Conservation (phyloP, 2,113 vertebrate genomes). For the Manacus vitellinus region DNA sequence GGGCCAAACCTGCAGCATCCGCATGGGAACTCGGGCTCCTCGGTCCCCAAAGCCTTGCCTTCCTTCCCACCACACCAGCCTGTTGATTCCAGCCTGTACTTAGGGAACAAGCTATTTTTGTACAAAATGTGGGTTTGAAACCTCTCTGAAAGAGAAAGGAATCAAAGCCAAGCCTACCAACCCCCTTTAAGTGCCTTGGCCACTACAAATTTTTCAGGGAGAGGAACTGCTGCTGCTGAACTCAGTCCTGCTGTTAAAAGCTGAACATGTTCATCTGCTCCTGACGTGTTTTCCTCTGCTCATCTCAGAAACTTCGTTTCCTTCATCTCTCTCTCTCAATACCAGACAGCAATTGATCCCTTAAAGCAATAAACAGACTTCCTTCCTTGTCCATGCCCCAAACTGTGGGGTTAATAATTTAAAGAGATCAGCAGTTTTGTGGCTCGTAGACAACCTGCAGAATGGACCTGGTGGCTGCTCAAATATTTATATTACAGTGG, state of each 20-base stretch:
- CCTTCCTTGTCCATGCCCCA: background rate
- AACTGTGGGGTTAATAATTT: background rate
- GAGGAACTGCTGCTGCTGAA: background rate
- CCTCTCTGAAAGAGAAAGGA: background rate
- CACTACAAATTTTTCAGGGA: background rate
- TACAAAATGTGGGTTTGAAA: background rate
- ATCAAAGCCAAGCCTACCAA: background rate
- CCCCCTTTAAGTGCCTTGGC: background rate
- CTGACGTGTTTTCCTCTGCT: background rate
- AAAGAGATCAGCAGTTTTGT: background rate
- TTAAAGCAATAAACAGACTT: background rate
- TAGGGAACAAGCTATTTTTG: background rate
- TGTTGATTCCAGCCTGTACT: background rate
- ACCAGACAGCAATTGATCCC: background rate
- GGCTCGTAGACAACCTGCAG: background rate
- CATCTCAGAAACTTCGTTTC: background rate
- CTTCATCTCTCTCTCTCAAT: background rate
- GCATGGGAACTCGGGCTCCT: accelerated
- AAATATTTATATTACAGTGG: background rate
- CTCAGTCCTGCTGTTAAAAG: background rate
- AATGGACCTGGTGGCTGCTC: background rate
- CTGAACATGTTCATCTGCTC: background rate
- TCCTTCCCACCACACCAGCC: background rate
- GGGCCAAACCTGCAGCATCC: background rate
- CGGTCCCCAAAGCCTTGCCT: background rate